Base-by-base conservation (phyloP, 2,888 invertebrate species). In the Dicyrtoma fusca region DNA sequence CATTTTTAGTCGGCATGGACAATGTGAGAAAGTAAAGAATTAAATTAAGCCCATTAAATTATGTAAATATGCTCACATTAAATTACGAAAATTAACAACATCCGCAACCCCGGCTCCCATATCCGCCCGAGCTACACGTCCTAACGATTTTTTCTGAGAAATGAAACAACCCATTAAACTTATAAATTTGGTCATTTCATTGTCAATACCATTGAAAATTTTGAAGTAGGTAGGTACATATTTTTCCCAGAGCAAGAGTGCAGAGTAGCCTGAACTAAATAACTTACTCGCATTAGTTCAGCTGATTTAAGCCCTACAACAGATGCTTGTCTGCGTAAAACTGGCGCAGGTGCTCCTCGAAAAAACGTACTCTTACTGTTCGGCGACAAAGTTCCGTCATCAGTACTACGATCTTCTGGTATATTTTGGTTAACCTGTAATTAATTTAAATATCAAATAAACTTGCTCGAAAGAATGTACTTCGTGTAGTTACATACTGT, bases 201-300 rank as follows among this genome's bases (percentile, higher is more conserved):
- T n/a, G n/a, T n/a, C n/a, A n/a, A n/a, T n/a, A n/a, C n/a, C n/a
- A n/a, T n/a, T n/a, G n/a, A n/a, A n/a, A n/a, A n/a, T n/a, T n/a
- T n/a, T n/a, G n/a, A n/a, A n/a, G 34, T 8, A 34, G 34, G 8
- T 3, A 34, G 34, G 13, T 57, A 13, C 14, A 6, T 21, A 25
- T n/a, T n/a, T n/a, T n/a, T n/a, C n/a, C n/a, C n/a, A n/a, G n/a
- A n/a, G n/a, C n/a, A n/a, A n/a, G n/a, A n/a, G n/a, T n/a, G n/a
- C n/a, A n/a, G n/a, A n/a, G n/a, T n/a, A n/a, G n/a, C n/a, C n/a
- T n/a, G n/a, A n/a, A n/a, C n/a, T 6, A 25, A 63, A 44, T n/a
- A 21, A 62, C 10, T 69, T 53, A 73, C 73, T 51, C 65, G 44
- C 1, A 73, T 73, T 21, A 73, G 69, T 62, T 72, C 72, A 5